Evolutionary conservation across 2,113 vertebrate species (phyloP), one percentile per base, ranked within the genome.

Genomic region (Eurystomus gularis): DNA sequence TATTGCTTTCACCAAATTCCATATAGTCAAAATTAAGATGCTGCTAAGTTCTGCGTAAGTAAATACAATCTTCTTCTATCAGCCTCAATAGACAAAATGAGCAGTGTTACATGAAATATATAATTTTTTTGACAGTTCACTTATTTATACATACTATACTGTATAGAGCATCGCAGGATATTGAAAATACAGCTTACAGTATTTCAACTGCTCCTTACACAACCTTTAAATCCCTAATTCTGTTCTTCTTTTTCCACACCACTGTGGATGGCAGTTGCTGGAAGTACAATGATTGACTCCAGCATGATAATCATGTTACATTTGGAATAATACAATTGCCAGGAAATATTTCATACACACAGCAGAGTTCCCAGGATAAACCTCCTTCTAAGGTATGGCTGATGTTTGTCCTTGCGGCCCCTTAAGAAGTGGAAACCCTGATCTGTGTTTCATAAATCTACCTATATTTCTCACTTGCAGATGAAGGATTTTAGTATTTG

Each of bases 1-100:
- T 71, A 79, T 62, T 85, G 60, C 86, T 95, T 86, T 91, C 73
- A 77, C 73, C 73, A 85, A 94, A 96, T 82, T 82, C 58, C 68
- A 82, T 60, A 54, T 46, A 39, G 70, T 65, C 71, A 77, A 86
- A 85, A 82, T 82, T 44, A 51, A 52, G 42, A 70, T 62, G 76
- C 86, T 75, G 23, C 60, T 46, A 83, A 57, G 26, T 37, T 91
- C 78, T 86, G 26, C 7, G 1, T 28, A 15, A 69, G n/a, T 79
- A 72, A 81, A 61, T 64, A 73, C 42, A 52, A 14, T 40, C 66
- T 82, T 88, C 48, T 82, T 42, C 91, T 83, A 16, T 88, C 51
- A 42, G 28, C 55, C 28, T 48, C 46, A 82, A 54, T 19, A 29
- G 58, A 52, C 19, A 85, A 82, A 86, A 87, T 37, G 55, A 44